Conservation (phyloP, 2,113 vertebrate genomes). For the Nasalis larvatus region DNA sequence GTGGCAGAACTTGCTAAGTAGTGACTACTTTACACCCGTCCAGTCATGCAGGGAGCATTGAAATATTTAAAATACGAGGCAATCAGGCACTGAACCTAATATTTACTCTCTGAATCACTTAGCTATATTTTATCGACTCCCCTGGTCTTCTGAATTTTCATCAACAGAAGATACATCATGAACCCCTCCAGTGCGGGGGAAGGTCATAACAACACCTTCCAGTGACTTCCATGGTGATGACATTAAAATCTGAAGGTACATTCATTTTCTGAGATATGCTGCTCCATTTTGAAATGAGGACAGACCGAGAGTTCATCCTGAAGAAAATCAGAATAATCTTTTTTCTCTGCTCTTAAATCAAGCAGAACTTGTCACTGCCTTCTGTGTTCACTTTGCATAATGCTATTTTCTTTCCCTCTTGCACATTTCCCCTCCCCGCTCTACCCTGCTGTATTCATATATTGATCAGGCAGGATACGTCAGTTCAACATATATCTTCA, state of each 20-base stretch:
- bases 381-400: conserved; percentile 64
- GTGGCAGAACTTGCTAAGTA: conserved; percentile 62
- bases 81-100: conserved; percentile 70
- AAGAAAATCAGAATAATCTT: conserved; percentile 62
- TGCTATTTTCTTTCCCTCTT: background rate
- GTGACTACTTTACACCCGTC: conserved; percentile 12
- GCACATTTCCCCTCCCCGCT: background rate
- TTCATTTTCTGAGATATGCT: conserved; percentile 32
- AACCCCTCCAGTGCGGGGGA: conserved; percentile 28
- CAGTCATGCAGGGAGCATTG: conserved; percentile 45
- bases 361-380: background rate
- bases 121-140: conserved; percentile 71
- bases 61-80: conserved; percentile 75
- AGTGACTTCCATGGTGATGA: conserved; percentile 44
- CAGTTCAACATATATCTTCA: background rate
- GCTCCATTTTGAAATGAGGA: conserved; percentile 25
- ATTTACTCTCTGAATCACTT: conserved; percentile 74
- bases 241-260: conserved; percentile 68
- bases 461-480: background rate
- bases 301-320: conserved; percentile 39
- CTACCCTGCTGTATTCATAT: background rate
- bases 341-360: conserved; percentile 61
- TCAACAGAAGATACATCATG: conserved; percentile 63
- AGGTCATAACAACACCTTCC: conserved; percentile 59
- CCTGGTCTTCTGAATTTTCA: conserved; percentile 66